Conservation (phyloP, 2,797 vertebrate species). For the Acipenser transmontanus region DNA sequence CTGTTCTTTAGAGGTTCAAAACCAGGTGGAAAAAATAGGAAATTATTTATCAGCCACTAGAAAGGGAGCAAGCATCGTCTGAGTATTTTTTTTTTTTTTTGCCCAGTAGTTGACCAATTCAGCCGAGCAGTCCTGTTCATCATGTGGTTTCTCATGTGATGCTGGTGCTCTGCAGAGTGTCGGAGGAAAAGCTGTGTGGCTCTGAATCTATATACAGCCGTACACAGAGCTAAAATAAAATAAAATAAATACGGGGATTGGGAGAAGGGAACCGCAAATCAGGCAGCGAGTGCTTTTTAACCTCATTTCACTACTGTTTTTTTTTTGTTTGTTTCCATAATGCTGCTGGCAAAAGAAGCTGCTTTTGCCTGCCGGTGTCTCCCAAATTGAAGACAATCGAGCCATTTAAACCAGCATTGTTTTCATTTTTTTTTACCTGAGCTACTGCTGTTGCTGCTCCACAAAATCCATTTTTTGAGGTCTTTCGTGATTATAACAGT, state of each 20-base stretch:
- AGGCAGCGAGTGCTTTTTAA: constrained; percentile 44
- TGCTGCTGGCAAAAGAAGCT: constrained; percentile 12
- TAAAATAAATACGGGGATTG: constrained; percentile 12
- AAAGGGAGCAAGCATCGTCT: constrained; percentile 31
- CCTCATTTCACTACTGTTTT: constrained; percentile 22
- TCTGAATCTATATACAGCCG: constrained; percentile 48
- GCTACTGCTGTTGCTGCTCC: constrained; percentile 30
- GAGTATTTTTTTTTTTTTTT: constrained; percentile 17
- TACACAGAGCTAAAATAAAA: constrained; percentile 39
- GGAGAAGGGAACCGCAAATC: constrained; percentile 42
- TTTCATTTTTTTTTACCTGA: constrained; percentile 44
- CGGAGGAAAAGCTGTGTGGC: constrained; percentile 53
- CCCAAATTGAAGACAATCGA: constrained; percentile 32
- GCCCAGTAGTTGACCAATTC: constrained; percentile 52
- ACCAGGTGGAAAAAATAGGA: constrained; percentile 4
- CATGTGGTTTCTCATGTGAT: constrained; percentile 64
- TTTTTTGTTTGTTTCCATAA: constrained; percentile 27
- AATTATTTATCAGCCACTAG: constrained; percentile 22
- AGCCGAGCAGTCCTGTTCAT: constrained; percentile 45
- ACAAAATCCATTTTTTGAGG: constrained; percentile 15
- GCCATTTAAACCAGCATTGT: constrained; percentile 27
- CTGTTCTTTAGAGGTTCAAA: constrained; percentile 27
- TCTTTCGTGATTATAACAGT: constrained; percentile 28
- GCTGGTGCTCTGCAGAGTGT: constrained; percentile 48
- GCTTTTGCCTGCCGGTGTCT: constrained; percentile 39